Conservation (phyloP, 2,888 invertebrate species). For the Nematopogon swammerdamellus region DNA sequence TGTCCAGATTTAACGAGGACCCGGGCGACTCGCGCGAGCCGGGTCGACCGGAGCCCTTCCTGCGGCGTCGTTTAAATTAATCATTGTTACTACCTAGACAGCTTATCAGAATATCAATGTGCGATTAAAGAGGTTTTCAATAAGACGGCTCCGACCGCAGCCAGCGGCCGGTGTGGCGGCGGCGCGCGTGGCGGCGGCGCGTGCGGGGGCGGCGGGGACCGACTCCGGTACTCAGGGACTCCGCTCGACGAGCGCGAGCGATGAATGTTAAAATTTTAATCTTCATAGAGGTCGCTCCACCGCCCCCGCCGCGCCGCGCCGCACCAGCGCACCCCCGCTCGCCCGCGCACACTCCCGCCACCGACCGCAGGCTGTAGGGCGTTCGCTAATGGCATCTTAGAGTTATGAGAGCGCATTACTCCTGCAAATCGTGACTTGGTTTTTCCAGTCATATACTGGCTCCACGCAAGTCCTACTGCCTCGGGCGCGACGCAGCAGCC, state of each 20-base stretch:
- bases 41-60: neutral
- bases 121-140: slow-evolving; percentile 1
- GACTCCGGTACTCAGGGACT: neutral
- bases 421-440: neutral
- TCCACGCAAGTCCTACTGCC: neutral
- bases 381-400: neutral
- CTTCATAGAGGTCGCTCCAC: slow-evolving; percentile 9
- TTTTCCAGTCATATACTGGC: neutral
- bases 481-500: too few relatives aligned
- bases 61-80: slow-evolving; percentile 1
- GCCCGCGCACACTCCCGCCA: neutral
- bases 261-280: slow-evolving; percentile 15
- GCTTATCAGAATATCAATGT: slow-evolving; percentile 3
- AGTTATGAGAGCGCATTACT: neutral
- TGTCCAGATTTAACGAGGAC: neutral
- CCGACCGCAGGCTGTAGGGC: neutral
- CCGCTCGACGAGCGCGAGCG: slow-evolving; percentile 2
- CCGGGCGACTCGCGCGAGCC: too few relatives aligned
- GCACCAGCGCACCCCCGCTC: neutral
- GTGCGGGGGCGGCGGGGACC: too few relatives aligned
- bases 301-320: slow-evolving; percentile 4
- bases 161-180: too few relatives aligned
- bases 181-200: too few relatives aligned
- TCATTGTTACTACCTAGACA: neutral
- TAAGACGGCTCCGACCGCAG: neutral